A percentile compares a stretch with the other conserved stretches of the same genome.
phyloP scores from a whole-genome alignment of 2,797 vertebrate genomes.

The Mastacembelus armatus region DNA sequence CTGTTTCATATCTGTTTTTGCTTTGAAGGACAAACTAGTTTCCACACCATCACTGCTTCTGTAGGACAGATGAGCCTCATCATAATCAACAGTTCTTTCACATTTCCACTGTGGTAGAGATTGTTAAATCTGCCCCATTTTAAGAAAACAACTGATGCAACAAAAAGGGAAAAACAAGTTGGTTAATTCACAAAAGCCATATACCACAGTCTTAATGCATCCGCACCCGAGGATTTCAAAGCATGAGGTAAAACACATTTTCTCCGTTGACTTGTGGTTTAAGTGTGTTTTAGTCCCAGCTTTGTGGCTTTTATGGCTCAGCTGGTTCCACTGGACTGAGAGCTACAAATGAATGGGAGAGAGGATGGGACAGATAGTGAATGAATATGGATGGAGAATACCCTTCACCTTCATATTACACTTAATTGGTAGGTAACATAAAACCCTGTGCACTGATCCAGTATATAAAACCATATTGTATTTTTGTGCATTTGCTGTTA shows the following conservation, averaged over 20 bases:
- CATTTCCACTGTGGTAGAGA: neutral
- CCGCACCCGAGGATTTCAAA: conserved; percentile 47
- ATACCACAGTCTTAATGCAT: conserved; percentile 57
- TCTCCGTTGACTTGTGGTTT: conserved; percentile 51
- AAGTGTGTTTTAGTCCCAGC: conserved; percentile 70
- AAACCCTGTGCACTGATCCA: neutral
- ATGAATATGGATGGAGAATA: too few relatives aligned
- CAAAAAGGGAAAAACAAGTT: conserved; percentile 16
- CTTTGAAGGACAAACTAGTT: neutral
- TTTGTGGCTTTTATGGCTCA: conserved; percentile 71
- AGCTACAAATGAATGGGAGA: conserved; percentile 42
- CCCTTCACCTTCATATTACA: neutral
- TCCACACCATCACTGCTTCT: neutral
- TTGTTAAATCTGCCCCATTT: neutral
- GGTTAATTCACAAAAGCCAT: conserved; percentile 29
- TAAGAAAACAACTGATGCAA: neutral
- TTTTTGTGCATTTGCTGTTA: neutral
- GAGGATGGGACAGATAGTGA: conserved; percentile 43
- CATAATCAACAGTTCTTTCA: neutral
- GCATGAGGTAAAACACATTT: conserved; percentile 62
- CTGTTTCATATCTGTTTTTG: neutral
- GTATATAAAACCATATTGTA: neutral
- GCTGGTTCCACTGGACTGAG: conserved; percentile 38
- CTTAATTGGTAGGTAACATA: too few relatives aligned
- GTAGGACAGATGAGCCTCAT: neutral